Conservation (phyloP, 2,113 vertebrate genomes). For the Hylia prasina region DNA sequence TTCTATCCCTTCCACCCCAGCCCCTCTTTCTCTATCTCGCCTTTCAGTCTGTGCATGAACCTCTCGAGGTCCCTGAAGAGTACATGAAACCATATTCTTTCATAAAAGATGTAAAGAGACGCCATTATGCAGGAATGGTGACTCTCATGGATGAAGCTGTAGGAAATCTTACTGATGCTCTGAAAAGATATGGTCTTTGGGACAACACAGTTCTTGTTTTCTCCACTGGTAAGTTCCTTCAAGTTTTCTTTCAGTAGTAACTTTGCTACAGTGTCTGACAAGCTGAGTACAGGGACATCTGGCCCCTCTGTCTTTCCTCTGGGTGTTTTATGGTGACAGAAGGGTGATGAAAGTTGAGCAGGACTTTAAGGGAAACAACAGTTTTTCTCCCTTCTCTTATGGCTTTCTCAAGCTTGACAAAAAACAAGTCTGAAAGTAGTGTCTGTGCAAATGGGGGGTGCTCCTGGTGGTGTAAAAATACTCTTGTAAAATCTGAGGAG, state of each 20-base stretch:
- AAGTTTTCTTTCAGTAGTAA: not conserved
- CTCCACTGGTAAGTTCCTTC: slow-evolving; percentile 84
- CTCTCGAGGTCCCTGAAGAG: slow-evolving; percentile 86
- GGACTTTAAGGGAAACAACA: not conserved
- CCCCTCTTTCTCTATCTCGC: slow-evolving; percentile 94
- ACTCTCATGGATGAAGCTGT: slow-evolving; percentile 93
- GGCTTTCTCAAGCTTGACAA: not conserved
- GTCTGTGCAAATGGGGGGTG: not conserved
- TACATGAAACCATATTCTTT: slow-evolving; percentile 82
- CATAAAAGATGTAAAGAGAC: slow-evolving; percentile 80
- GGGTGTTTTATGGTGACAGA: not conserved
- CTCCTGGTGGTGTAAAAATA: not conserved
- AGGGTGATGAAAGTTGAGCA: not conserved
- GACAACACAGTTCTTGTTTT: slow-evolving; percentile 89
- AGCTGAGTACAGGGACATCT: not conserved
- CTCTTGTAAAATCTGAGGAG: not conserved
- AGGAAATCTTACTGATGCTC: slow-evolving; percentile 85
- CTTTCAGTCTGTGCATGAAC: slow-evolving; percentile 88
- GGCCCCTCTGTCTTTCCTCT: not conserved
- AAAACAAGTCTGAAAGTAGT: not conserved
- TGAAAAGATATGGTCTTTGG: slow-evolving; percentile 84
- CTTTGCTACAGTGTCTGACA: not conserved
- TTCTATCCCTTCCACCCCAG: slow-evolving; percentile 63
- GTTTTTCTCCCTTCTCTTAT: not conserved
- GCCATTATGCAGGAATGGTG: slow-evolving; percentile 89